Evolutionary conservation across 1,140 invertebrate species (phyloP).

Genomic region (Anagrus nilaparvatae): DNA sequence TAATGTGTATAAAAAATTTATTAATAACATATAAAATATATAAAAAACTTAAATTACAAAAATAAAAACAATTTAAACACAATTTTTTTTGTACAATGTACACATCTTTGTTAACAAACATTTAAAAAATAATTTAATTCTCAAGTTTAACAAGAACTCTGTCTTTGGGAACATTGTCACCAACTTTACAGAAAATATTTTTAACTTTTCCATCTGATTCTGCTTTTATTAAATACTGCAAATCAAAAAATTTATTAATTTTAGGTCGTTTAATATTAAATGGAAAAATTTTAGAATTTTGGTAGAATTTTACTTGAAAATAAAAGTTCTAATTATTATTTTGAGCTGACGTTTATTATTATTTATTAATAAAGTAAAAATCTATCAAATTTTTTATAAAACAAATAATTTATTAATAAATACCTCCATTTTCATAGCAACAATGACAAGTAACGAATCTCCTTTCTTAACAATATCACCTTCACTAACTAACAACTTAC

Average conservation of each 20-base stretch:
- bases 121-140: slow-evolving; percentile 21
- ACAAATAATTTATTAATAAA: slow-evolving; percentile 11
- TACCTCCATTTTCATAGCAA: slow-evolving; percentile 99
- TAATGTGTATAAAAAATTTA: too few relatives aligned
- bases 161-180: slow-evolving; percentile 78
- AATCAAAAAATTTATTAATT: slow-evolving; percentile 19
- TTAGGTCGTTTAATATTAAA: background rate
- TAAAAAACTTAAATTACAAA: slow-evolving; percentile 3
- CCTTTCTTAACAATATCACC: slow-evolving; percentile 73
- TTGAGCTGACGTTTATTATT: background rate
- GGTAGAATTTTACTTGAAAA: slow-evolving; percentile 2
- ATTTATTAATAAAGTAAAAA: slow-evolving; percentile 3
- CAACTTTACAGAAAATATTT: slow-evolving; percentile 59
- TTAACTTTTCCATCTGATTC: slow-evolving; percentile 64
- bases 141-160: slow-evolving; percentile 47
- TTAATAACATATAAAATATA: background rate
- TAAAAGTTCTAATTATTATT: slow-evolving; percentile 4
- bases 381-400: slow-evolving; percentile 7
- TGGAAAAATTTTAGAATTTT: background rate
- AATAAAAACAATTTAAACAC: too few relatives aligned
- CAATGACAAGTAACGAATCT: slow-evolving; percentile 79
- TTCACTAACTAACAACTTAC: slow-evolving; percentile 74
- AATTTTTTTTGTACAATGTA: too few relatives aligned
- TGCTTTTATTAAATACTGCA: slow-evolving; percentile 74
- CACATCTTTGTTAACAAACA: too few relatives aligned